These are phyloP conservation scores for Nothoprocta perdicaria DNA, from an alignment of 2,113 vertebrate species.

Conservation along the genomic window DNA sequence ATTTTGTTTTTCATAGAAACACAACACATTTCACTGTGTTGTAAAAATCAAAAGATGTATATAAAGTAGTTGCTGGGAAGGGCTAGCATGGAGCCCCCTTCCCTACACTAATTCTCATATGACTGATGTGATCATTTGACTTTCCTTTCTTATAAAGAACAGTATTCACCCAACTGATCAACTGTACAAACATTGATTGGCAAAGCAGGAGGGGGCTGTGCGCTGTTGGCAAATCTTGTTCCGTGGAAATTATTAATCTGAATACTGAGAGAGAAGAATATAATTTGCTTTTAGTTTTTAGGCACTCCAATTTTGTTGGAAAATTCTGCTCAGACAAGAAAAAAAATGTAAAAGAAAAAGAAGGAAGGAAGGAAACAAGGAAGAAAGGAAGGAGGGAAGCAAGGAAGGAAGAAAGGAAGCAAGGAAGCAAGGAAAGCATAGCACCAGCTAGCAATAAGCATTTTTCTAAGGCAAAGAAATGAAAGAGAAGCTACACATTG, in stretches of 20 bases:
- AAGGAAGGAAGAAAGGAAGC: background rate
- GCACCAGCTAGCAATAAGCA: background rate
- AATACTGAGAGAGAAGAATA: background rate
- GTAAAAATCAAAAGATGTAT: background rate
- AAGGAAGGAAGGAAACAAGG: too few relatives aligned
- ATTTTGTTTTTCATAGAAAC: background rate
- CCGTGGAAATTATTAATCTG: background rate
- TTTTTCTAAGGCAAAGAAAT: background rate
- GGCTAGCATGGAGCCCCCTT: background rate
- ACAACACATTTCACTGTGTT: background rate
- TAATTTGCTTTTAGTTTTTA: background rate
- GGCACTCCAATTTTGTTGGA: background rate
- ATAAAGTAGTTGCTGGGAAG: background rate
- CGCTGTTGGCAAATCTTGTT: background rate
- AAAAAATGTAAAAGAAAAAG: background rate
- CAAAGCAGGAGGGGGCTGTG: background rate
- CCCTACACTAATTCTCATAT: background rate
- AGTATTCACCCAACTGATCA: background rate
- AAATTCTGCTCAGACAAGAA: background rate
- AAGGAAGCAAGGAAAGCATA: too few relatives aligned
- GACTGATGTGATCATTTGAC: background rate
- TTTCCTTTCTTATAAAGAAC: background rate
- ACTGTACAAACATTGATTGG: background rate
- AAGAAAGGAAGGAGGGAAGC: too few relatives aligned
- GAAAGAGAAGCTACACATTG: background rate